Evolutionary conservation across 2,888 invertebrate species (phyloP).

Genomic region (Leucania comma): DNA sequence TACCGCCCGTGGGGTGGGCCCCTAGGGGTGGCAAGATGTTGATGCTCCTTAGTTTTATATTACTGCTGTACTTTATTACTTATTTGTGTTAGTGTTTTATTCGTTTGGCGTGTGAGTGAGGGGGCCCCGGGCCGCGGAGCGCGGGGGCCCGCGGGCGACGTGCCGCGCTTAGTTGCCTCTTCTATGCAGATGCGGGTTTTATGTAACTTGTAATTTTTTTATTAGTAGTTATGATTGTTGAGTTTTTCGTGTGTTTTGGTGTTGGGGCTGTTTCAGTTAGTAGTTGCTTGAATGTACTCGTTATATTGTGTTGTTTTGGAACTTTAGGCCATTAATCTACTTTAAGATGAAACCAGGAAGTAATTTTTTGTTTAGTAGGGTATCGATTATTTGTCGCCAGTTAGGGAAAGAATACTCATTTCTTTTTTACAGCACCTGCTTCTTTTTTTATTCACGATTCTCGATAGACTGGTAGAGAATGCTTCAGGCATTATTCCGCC

Average conservation of each 20-base stretch:
- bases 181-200: slow-evolving; percentile 86
- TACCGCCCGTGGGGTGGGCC: slow-evolving; percentile 78
- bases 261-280: slow-evolving; percentile 7
- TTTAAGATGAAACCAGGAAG: background rate
- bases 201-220: slow-evolving; percentile 72
- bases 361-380: background rate
- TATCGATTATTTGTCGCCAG: background rate
- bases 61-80: slow-evolving; percentile 90
- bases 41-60: slow-evolving; percentile 91
- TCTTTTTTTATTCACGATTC: no score
- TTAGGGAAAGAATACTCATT: no score
- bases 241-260: slow-evolving; percentile 39
- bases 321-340: slow-evolving; percentile 8
- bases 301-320: background rate
- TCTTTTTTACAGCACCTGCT: no score
- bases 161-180: slow-evolving; percentile 72
- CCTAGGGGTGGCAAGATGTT: slow-evolving; percentile 85
- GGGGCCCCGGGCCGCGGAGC: slow-evolving; percentile 67
- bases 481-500: no score
- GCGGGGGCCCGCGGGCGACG: slow-evolving; percentile 66
- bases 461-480: no score
- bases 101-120: slow-evolving; percentile 77
- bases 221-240: slow-evolving; percentile 67
- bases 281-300: background rate
- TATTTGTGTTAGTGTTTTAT: slow-evolving; percentile 84